Conservation (phyloP, 2,888 invertebrate species). For the Atethmia centrago region DNA sequence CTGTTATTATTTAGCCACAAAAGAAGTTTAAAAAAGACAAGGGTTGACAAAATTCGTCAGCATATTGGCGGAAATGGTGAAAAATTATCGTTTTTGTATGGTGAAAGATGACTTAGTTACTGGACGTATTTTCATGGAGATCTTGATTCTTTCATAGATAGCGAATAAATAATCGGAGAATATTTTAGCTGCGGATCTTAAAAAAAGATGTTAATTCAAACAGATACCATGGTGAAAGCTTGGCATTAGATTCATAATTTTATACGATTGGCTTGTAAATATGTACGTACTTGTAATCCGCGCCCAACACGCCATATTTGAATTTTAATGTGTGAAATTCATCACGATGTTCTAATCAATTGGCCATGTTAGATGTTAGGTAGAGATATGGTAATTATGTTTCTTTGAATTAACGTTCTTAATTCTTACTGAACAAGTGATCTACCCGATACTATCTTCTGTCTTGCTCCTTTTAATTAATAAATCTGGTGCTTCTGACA, state of each 20-base stretch:
- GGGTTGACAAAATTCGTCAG: not conserved
- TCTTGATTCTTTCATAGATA: not conserved
- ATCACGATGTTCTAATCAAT: constrained; percentile 12
- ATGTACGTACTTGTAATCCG: constrained; percentile 34
- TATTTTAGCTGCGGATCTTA: not conserved
- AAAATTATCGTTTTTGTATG: not conserved
- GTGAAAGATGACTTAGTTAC: not conserved
- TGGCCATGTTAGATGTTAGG: not conserved
- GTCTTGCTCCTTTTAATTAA: not conserved
- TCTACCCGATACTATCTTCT: not conserved
- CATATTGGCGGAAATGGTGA: not conserved
- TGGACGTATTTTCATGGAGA: not conserved
- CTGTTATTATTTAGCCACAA: not conserved
- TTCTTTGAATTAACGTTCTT: constrained; percentile 2
- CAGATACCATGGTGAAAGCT: constrained; percentile 22
- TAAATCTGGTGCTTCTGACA: no score
- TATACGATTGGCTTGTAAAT: constrained; percentile 35
- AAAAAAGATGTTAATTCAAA: not conserved
- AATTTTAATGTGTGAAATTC: constrained; percentile 43
- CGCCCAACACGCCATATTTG: constrained; percentile 43
- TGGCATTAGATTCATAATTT: constrained; percentile 29
- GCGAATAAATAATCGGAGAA: no score
- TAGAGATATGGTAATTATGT: constrained; percentile 7
- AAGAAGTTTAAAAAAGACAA: not conserved
- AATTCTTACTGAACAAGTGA: constrained; percentile 6